These are phyloP conservation scores for Arctopsyche grandis DNA, from an alignment of 1,140 invertebrate species.

Conservation along the genomic window DNA sequence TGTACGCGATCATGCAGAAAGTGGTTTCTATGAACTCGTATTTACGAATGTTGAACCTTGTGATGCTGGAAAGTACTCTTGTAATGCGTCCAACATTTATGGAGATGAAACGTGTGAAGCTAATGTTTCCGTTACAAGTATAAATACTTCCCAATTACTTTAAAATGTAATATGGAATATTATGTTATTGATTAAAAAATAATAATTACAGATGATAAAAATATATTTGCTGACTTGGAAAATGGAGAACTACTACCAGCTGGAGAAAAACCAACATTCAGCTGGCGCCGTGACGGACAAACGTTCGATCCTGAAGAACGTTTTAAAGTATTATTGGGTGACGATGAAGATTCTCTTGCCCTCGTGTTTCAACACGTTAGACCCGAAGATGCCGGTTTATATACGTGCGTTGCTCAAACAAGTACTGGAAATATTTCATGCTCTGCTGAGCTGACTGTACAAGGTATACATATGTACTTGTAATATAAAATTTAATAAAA, in stretches of 20 bases:
- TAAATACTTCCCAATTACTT: conserved; percentile 15
- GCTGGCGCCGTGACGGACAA: conserved; percentile 91
- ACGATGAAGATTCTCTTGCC: conserved; percentile 91
- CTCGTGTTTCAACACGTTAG: conserved; percentile 94
- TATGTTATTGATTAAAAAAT: neutral
- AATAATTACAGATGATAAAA: conserved; percentile 74
- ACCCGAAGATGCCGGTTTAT: conserved; percentile 92
- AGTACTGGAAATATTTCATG: conserved; percentile 92
- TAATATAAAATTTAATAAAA: conserved; percentile 34
- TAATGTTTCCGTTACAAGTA: conserved; percentile 81
- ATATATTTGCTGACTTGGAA: conserved; percentile 78
- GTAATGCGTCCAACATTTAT: conserved; percentile 85
- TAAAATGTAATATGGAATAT: neutral
- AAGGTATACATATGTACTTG: conserved; percentile 68
- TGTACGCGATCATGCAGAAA: conserved; percentile 78
- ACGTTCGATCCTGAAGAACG: conserved; percentile 91
- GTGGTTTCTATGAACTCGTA: conserved; percentile 90
- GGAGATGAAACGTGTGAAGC: conserved; percentile 83
- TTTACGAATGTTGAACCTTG: conserved; percentile 81
- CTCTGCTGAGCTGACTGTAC: conserved; percentile 91
- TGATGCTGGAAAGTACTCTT: conserved; percentile 91
- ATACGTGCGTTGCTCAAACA: conserved; percentile 95
- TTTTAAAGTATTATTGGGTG: conserved; percentile 92
- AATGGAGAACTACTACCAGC: conserved; percentile 74
- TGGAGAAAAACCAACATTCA: conserved; percentile 84